These are phyloP conservation scores for Xenops minutus DNA, from an alignment of 2,797 vertebrate genomes.

Conservation along the genomic window DNA sequence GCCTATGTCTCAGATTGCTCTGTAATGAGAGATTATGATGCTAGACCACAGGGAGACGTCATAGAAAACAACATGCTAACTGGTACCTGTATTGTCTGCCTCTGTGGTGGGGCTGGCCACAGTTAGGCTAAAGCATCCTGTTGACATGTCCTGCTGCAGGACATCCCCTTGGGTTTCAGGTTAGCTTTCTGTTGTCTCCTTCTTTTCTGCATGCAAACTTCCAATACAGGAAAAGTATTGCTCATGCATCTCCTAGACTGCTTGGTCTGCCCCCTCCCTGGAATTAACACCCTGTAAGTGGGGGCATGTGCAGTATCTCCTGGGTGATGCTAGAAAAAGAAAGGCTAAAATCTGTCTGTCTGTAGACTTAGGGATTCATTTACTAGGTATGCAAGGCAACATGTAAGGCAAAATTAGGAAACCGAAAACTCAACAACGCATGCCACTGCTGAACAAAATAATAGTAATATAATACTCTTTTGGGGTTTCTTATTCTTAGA, in stretches of 20 bases:
- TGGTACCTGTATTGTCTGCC: neutral
- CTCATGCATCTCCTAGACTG: neutral
- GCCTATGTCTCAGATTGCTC: neutral
- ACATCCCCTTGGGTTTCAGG: neutral
- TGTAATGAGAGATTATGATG: neutral
- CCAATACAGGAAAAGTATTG: neutral
- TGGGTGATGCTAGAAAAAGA: neutral
- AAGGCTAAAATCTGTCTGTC: neutral
- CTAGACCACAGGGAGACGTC: neutral
- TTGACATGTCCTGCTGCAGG: neutral
- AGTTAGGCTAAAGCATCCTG: neutral
- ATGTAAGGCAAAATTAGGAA: neutral
- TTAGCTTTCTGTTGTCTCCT: neutral
- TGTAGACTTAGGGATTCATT: neutral
- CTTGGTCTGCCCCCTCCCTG: neutral
- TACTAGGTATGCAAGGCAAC: neutral
- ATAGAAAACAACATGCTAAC: neutral
- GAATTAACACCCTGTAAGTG: neutral
- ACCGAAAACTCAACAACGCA: neutral
- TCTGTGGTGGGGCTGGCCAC: neutral
- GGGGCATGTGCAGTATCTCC: neutral
- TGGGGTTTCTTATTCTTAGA: neutral
- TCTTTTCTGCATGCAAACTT: neutral
- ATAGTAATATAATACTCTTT: neutral
- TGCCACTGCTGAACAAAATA: neutral